These are phyloP conservation scores for Asteroscopus sphinx DNA, from an alignment of 2,888 invertebrate genomes.

Conservation along the genomic window DNA sequence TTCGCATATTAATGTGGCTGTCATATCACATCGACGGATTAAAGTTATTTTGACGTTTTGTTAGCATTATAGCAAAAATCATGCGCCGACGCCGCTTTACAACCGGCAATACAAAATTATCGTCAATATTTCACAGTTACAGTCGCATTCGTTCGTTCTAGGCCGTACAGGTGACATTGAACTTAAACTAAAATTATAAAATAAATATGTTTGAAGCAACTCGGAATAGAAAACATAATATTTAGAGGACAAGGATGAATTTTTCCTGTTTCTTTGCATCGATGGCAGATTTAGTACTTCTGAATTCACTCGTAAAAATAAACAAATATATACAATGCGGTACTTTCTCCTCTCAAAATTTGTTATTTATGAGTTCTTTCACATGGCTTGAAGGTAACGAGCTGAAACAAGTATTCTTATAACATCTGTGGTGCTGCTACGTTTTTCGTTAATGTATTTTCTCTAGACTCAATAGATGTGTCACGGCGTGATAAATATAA, in stretches of 20 bases:
- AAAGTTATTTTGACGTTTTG: slow-evolving; percentile 50
- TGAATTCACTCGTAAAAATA: slow-evolving; percentile 34
- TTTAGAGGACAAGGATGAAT: slow-evolving; percentile 65
- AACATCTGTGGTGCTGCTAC: not conserved
- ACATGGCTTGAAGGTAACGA: slow-evolving; percentile 31
- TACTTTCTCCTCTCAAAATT: slow-evolving; percentile 19
- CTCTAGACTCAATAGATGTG: slow-evolving; percentile 19
- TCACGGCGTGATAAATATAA: slow-evolving; percentile 10
- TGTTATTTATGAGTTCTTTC: slow-evolving; percentile 38
- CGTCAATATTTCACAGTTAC: slow-evolving; percentile 54
- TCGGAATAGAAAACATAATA: slow-evolving; percentile 64
- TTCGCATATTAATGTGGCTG: slow-evolving; percentile 37
- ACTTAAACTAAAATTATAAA: slow-evolving; percentile 74
- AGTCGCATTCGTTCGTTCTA: slow-evolving; percentile 67
- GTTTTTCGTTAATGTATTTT: slow-evolving; percentile 8
- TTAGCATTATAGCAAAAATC: slow-evolving; percentile 36
- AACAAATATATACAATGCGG: slow-evolving; percentile 15
- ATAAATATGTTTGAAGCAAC: slow-evolving; percentile 53
- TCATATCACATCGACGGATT: slow-evolving; percentile 46
- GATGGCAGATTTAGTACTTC: slow-evolving; percentile 43
- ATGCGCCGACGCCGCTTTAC: slow-evolving; percentile 37
- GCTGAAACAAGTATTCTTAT: slow-evolving; percentile 20
- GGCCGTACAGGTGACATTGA: slow-evolving; percentile 76
- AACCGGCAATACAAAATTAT: slow-evolving; percentile 52
- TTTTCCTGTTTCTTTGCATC: slow-evolving; percentile 35